A percentile compares a stretch with the other conserved stretches of the same genome.
These are phyloP conservation scores for Oreocharis arfaki DNA, from an alignment of 2,113 vertebrate species.

Conservation along the genomic window DNA sequence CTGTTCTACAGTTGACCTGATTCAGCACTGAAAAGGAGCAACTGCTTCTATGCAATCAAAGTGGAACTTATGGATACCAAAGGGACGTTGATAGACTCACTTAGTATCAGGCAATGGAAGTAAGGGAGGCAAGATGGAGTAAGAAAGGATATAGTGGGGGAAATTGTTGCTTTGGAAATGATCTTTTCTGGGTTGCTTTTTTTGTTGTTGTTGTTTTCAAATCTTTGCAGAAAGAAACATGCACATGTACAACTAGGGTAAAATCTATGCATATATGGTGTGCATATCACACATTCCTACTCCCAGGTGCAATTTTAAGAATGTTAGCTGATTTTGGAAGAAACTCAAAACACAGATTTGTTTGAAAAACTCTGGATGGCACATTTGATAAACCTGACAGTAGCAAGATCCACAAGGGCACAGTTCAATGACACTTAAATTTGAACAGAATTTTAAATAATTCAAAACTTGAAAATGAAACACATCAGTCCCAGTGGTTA, in stretches of 20 bases:
- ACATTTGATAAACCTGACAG: background rate
- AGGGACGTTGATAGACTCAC: slow-evolving; percentile 30
- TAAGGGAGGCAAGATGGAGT: background rate
- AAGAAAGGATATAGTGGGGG: background rate
- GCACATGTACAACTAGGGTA: background rate
- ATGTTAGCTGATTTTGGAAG: background rate
- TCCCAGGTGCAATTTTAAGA: background rate
- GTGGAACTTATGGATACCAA: slow-evolving; percentile 1
- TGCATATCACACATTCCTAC: background rate
- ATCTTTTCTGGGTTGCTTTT: background rate
- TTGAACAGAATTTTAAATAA: background rate
- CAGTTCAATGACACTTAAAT: background rate
- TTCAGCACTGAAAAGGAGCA: slow-evolving; percentile 13
- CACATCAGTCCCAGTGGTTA: background rate
- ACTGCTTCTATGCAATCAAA: slow-evolving; percentile 45
- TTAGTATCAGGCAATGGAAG: background rate
- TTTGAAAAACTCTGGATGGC: background rate
- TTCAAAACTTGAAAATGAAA: background rate
- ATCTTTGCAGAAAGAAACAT: background rate
- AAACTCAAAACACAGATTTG: background rate
- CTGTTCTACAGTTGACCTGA: slow-evolving; percentile 59
- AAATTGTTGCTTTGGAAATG: background rate
- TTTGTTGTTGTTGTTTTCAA: too few species aligned
- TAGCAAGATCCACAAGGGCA: background rate
- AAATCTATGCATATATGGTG: background rate